A percentile compares a stretch with the other conserved stretches of the same genome.
These are phyloP conservation scores for Drosophila equinoxialis DNA, from an alignment of 1,140 invertebrate species.

Conservation along the genomic window DNA sequence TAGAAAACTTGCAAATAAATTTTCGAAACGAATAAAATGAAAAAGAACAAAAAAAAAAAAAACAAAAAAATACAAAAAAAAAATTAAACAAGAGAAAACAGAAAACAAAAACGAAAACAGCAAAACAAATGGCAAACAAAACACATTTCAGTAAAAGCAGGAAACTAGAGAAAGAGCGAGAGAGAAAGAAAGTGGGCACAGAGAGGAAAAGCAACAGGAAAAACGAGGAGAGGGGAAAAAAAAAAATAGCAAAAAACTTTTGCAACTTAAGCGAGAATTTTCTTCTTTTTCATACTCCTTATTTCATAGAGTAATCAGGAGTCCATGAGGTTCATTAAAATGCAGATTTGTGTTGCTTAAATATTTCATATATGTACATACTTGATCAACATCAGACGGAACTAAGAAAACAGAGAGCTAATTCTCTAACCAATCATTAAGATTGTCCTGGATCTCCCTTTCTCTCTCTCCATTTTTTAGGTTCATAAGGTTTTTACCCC, in stretches of 20 bases:
- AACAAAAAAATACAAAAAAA: slow-evolving; percentile 48
- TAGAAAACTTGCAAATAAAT: slow-evolving; percentile 83
- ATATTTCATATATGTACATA: background rate
- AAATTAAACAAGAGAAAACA: slow-evolving; percentile 10
- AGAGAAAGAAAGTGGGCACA: slow-evolving; percentile 33
- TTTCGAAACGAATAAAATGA: slow-evolving; percentile 33
- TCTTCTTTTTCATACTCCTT: slow-evolving; percentile 28
- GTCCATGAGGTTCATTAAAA: slow-evolving; percentile 1
- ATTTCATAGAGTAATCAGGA: background rate
- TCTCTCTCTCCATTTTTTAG: too few species aligned
- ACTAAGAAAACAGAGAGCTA: background rate
- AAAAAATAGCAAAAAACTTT: slow-evolving; percentile 77
- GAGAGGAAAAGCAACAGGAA: background rate
- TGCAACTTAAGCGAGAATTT: slow-evolving; percentile 77
- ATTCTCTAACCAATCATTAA: background rate
- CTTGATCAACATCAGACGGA: background rate
- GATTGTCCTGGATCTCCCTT: too few species aligned
- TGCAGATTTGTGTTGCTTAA: slow-evolving; percentile 1
- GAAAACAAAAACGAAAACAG: slow-evolving; percentile 34
- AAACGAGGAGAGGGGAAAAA: background rate
- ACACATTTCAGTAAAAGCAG: slow-evolving; percentile 49
- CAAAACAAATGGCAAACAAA: slow-evolving; percentile 76
- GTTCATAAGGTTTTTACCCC: too few species aligned
- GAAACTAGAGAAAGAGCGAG: slow-evolving; percentile 37
- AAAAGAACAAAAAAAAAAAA: slow-evolving; percentile 61